Base-by-base conservation (phyloP, 92 coral and sea anemone species). In the Scolanthus callimorphus region DNA sequence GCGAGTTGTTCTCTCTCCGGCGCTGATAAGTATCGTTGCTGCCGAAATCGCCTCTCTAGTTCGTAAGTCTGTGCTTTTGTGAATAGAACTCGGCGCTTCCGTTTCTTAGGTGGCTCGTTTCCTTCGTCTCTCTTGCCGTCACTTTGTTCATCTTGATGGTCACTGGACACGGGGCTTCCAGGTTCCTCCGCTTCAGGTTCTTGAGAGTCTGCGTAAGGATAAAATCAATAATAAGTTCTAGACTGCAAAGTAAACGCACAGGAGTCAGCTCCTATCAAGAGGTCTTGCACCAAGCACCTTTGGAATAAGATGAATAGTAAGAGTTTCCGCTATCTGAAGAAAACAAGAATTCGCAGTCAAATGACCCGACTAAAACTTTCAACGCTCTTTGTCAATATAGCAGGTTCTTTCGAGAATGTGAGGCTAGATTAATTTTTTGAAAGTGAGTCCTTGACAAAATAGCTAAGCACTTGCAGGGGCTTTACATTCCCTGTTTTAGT, bases 1-100 rank as follows among this genome's bases (percentile, higher is more conserved):
- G 99, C 99, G 38, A 94, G 92, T 63, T 94, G 97, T 45, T 94
- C 99, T 27, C 99, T 79, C 67, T 94, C 99, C 1, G 99, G 99
- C 19, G 99, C 99, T 46, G 99, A 94, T 46, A 94, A 75, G 49
- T 94, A 94, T 37, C 99, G 81, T 49, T 94, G 99, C 39, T 90
- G 94, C 21, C 96, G 83, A 62, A 94, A 94, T 27, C 96, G 74
- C 68, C 96, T 94, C 69, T 94, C 99, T 48, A 94, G 91, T 79
- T 94, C 99, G 75, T 88, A 89, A 17, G 96, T 90, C 78, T 94
- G 99, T 31, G 94, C 96, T 58, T 94, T 90, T 15, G 90, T 94
- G 80, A 94, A 94, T 30, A 94, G 84, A 31, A 94, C 99, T 34
- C 99, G 66, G 23, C 99, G 99, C 70, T 94, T 94, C 76, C 99